Evolutionary conservation across 2,113 vertebrate species (phyloP).

Genomic region (Rhinopomastus cyanomelas): DNA sequence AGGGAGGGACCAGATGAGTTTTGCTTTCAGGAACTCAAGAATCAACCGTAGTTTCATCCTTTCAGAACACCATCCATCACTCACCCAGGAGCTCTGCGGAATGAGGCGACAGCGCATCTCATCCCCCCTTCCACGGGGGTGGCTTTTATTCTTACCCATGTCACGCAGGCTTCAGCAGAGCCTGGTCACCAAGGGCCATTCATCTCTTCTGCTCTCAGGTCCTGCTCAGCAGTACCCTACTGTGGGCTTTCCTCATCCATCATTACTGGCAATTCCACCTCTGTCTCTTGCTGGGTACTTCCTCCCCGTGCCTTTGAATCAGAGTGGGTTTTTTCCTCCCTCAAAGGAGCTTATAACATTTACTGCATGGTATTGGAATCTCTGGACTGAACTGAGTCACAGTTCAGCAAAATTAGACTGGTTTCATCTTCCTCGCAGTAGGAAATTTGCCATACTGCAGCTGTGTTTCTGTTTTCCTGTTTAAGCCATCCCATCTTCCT

Average conservation of each 20-base stretch:
- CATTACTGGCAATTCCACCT: slow-evolving; percentile 14
- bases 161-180: background rate
- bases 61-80: background rate
- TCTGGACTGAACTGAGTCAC: slow-evolving; percentile 49
- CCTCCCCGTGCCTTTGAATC: slow-evolving; percentile 16
- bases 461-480: slow-evolving; percentile 34
- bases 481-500: slow-evolving; percentile 22
- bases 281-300: slow-evolving; percentile 29
- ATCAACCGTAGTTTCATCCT: background rate
- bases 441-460: slow-evolving; percentile 22
- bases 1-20: background rate
- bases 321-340: background rate
- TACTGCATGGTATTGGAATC: slow-evolving; percentile 26
- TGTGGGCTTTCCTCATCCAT: slow-evolving; percentile 48
- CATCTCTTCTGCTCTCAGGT: slow-evolving; percentile 17
- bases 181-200: background rate
- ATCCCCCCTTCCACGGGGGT: background rate
- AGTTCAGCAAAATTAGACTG: slow-evolving; percentile 46
- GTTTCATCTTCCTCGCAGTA: slow-evolving; percentile 49
- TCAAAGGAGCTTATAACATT: slow-evolving; percentile 40
- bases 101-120: background rate
- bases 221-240: background rate
- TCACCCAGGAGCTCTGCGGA: background rate
- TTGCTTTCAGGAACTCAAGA: background rate
- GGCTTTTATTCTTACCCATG: slow-evolving; percentile 33